Conservation (phyloP, 2,888 invertebrate species). For the Pimpla rufipes region DNA sequence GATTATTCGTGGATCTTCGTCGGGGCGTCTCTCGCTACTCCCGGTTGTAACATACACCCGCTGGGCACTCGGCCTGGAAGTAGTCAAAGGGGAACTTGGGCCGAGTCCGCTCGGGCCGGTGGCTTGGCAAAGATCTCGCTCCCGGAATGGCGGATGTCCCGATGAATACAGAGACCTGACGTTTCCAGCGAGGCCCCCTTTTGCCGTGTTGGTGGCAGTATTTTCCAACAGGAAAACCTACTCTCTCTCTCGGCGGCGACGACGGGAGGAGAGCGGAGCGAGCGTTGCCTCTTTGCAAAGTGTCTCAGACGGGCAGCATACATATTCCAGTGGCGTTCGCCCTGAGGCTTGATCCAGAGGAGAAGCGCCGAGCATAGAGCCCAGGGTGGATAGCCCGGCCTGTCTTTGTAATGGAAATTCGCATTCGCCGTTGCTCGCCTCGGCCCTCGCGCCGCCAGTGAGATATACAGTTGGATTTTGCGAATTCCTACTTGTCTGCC, state of each 20-base stretch:
- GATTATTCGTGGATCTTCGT: constrained; percentile 64
- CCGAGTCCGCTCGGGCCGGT: constrained; percentile 44
- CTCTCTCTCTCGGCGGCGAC: background rate
- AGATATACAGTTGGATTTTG: constrained; percentile 36
- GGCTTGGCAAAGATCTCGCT: constrained; percentile 50
- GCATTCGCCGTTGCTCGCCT: constrained; percentile 48
- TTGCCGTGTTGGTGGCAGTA: constrained; percentile 9
- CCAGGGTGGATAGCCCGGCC: constrained; percentile 62
- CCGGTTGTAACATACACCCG: constrained; percentile 30
- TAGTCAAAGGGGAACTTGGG: constrained; percentile 59
- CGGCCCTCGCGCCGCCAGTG: constrained; percentile 1
- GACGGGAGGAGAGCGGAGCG: background rate
- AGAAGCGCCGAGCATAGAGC: constrained; percentile 45
- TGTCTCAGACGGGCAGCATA: constrained; percentile 69
- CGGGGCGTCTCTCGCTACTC: constrained; percentile 6
- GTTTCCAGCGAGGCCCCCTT: constrained; percentile 22
- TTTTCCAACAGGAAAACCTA: constrained; percentile 6
- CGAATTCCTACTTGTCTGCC: constrained; percentile 42
- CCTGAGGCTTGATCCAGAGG: constrained; percentile 69
- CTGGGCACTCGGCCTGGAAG: constrained; percentile 53
- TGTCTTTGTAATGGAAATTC: constrained; percentile 79
- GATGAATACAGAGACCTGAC: constrained; percentile 57
- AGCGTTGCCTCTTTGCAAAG: constrained; percentile 63
- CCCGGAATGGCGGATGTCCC: constrained; percentile 56
- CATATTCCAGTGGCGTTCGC: constrained; percentile 77